Evolutionary conservation across 1,140 invertebrate species (phyloP).

Genomic region (Zaprionus ghesquierei): DNA sequence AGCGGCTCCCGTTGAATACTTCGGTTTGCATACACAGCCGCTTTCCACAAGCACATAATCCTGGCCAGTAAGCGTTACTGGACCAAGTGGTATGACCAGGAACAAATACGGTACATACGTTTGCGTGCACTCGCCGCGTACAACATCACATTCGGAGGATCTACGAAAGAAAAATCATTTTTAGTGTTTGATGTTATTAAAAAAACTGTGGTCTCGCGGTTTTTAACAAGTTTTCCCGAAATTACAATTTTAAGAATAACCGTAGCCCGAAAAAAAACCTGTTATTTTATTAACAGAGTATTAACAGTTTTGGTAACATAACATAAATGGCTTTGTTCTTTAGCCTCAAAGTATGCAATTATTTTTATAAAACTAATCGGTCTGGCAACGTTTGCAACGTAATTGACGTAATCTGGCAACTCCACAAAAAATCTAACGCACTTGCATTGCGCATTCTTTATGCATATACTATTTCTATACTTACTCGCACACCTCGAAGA

Average conservation of each 20-base stretch:
- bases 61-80: constrained; percentile 94
- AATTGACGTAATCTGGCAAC: neutral
- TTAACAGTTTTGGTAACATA: too few species aligned
- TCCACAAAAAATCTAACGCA: neutral
- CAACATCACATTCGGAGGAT: constrained; percentile 92
- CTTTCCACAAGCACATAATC: constrained; percentile 96
- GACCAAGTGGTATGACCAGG: constrained; percentile 93
- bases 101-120: constrained; percentile 96
- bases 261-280: too few species aligned
- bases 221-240: too few species aligned
- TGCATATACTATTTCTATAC: constrained; percentile 52
- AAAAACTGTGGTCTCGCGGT: too few species aligned
- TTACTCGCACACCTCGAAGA: constrained; percentile 94
- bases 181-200: neutral
- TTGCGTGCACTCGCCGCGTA: constrained; percentile 94
- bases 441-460: too few species aligned
- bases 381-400: neutral
- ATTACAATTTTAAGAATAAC: too few species aligned
- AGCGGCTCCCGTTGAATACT: constrained; percentile 85
- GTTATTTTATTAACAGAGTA: too few species aligned
- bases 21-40: constrained; percentile 94
- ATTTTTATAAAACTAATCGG: neutral
- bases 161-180: constrained; percentile 83
- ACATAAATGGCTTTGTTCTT: too few species aligned
- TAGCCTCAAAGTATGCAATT: neutral